These are phyloP conservation scores for Varanus salvator DNA, from an alignment of 2,113 vertebrate genomes.

Conservation along the genomic window DNA sequence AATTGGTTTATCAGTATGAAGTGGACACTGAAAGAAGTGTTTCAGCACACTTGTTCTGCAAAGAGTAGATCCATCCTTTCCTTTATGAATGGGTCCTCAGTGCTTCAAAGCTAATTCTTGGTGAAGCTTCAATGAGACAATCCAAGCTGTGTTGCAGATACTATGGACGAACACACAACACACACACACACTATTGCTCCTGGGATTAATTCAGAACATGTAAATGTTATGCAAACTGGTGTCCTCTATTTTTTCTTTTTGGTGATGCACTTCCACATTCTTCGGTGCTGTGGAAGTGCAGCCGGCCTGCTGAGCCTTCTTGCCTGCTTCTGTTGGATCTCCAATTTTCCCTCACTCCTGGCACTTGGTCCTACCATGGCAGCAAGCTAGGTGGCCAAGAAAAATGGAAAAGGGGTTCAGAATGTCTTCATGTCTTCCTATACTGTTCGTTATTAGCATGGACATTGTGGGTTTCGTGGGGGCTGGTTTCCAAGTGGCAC, in stretches of 20 bases:
- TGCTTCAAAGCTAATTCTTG: neutral
- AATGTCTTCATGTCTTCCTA: too few species aligned
- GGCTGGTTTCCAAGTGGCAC: too few species aligned
- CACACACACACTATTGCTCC: too few species aligned
- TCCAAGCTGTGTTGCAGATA: neutral
- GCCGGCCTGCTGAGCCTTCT: neutral
- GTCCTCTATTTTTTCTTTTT: too few species aligned
- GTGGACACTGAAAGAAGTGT: neutral
- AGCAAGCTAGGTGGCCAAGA: too few species aligned
- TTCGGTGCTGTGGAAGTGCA: too few species aligned
- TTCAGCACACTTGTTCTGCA: neutral
- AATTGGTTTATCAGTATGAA: neutral
- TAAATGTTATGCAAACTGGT: too few species aligned
- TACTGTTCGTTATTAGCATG: too few species aligned
- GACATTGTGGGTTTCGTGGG: too few species aligned
- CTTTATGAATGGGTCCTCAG: neutral
- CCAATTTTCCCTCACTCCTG: neutral
- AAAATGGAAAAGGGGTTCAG: too few species aligned
- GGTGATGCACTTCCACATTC: too few species aligned
- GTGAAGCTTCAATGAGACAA: neutral
- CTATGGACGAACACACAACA: neutral
- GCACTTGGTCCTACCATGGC: neutral
- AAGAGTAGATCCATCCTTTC: neutral
- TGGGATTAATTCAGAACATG: too few species aligned
- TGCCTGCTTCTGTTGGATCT: neutral